Base-by-base conservation (phyloP, 2,888 invertebrate species). In the Melieria picta region DNA sequence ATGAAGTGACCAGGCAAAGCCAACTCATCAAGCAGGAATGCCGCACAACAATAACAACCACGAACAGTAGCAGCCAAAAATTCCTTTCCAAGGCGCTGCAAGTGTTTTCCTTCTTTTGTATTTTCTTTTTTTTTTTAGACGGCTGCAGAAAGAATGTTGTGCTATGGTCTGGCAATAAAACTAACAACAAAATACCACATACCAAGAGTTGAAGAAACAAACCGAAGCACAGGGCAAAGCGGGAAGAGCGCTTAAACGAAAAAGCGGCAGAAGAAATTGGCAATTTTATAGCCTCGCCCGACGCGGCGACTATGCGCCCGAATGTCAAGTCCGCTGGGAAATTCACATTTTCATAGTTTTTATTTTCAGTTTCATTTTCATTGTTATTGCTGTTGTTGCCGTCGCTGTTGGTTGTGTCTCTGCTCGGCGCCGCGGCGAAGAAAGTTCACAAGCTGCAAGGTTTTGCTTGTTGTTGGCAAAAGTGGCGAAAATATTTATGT, bases 401-500 rank as follows among this genome's bases (percentile, higher is more conserved):
- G 2, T 2, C 30, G 30, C 30, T 30, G 30, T 3, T 30, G 30
- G 30, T 30, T 30, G 30, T 30, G 30, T 30, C 30, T 30, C 30
- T 30, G 1, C 30, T 30, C 30, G 30, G 30, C 30, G 30, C 3
- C 30, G 30, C 30, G 3, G 30, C 30, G 30, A 30, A 30, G 30
- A 30, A 30, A 30, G 30, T 30, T 30, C 30, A 30, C 30, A 30
- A 30, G 30, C 30, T 30, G 30, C 30, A 30, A 30, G 30, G 30
- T 30, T 30, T 30, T 16, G 16, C 16, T 16, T 16, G 16, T 2
- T 30, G 30, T 30, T 30, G 30, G 7, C 48, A 73, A 72, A 70
- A 80, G 82, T 80, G 79, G 79, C 79, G 80, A 82, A 82, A 81
- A 82, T 80, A 81, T 81, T 82, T 81, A 81, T 82, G 80, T 78